Evolutionary conservation across 2,113 vertebrate species (phyloP).

Genomic region (Myrmecobius fasciatus): DNA sequence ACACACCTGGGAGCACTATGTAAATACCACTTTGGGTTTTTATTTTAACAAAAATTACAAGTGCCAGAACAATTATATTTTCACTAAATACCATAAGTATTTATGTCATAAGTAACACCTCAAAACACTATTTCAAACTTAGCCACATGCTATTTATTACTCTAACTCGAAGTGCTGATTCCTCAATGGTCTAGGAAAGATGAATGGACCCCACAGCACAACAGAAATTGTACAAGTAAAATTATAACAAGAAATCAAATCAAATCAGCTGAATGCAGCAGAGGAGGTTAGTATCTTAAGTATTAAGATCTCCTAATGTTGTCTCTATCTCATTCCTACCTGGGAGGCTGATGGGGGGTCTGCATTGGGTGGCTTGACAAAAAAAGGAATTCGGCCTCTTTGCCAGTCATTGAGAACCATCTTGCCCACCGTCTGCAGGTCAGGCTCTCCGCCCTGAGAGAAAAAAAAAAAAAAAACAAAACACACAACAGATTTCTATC

Average conservation of each 20-base stretch:
- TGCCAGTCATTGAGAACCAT: conserved; percentile 99
- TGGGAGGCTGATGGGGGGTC: conserved; percentile 79
- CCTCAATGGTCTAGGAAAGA: not conserved
- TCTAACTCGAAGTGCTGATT: not conserved
- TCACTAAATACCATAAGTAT: not conserved
- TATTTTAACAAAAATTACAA: not conserved
- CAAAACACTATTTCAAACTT: not conserved
- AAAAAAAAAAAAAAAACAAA: conserved; percentile 41
- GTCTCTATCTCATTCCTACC: conserved; percentile 79
- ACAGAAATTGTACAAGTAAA: not conserved
- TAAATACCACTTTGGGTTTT: not conserved
- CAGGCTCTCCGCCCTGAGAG: conserved; percentile 94
- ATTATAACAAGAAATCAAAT: not conserved
- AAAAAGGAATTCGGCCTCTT: conserved; percentile 97
- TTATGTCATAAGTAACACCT: not conserved
- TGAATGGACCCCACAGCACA: not conserved
- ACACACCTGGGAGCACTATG: not conserved
- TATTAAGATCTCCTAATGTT: not conserved
- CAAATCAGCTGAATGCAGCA: not conserved
- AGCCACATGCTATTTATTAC: not conserved
- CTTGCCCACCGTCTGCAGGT: conserved; percentile 93
- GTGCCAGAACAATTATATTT: not conserved
- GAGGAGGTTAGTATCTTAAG: not conserved
- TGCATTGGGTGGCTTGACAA: conserved; percentile 93
- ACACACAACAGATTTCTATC: conserved; percentile 11